Evolutionary conservation across 2,888 invertebrate species (phyloP), one percentile per base, ranked within the genome.

Genomic region (Agrilus biguttatus): DNA sequence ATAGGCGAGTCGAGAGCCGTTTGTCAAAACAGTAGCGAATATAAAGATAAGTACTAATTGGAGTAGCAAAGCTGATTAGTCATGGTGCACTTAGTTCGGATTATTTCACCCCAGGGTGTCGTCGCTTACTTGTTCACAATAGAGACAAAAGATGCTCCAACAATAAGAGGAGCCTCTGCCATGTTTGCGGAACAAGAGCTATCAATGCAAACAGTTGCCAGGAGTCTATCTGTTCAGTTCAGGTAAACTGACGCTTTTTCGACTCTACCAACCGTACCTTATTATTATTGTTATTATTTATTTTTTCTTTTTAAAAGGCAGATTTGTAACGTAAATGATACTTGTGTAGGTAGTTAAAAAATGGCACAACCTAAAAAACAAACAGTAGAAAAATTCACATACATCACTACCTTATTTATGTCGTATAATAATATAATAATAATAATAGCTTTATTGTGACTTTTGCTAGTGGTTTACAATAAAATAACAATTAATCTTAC

Each of bases 81-180:
- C 47, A 44, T 55, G 53, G 52, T 57, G 55, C 54, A 37, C 55
- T 57, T 55, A 57, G 45, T 54, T 47, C 50, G 60, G 62, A 62
- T 63, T 62, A 62, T 58, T 58, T 56, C 63, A 60, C 63, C 54
- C 53, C 59, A 52, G 63, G 62, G 62, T 60, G 62, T 62, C 60
- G 60, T 54, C 57, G 59, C 57, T 60, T 59, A 56, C 54, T 54
- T 53, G 56, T 55, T 54, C 58, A 61, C 60, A 61, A 60, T 56
- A 55, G 54, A 53, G 54, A 60, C 58, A 60, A 61, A 55, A 50
- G 55, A 47, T 47, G 48, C 51, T 49, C 41, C 49, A 54, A 63
- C 61, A 63, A 62, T 58, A 51, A 53, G 55, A 58, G 56, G 60
- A 60, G 56, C n/a, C n/a, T 50, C 54, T 51, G 57, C 56, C 48